Evolutionary conservation across 2,888 invertebrate genomes (phyloP), one percentile per base, ranked within the genome.

Genomic region (Abscondita cerata): DNA sequence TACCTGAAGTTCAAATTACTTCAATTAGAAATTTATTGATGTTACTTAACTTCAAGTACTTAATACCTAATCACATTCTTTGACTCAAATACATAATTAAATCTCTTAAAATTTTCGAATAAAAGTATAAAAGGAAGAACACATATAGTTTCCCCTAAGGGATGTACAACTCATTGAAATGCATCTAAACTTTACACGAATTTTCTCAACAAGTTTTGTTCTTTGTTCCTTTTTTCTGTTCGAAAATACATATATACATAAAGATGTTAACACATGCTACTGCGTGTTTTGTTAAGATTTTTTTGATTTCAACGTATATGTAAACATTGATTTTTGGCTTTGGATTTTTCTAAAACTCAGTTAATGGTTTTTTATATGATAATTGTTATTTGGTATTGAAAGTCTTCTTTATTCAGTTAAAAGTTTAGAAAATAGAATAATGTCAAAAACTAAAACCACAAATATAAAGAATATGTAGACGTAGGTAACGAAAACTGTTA

Each of bases 181-280:
- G 58, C 58, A 59, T 52, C 58, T 62, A 62, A 59, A 62, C 58
- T 54, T 59, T 58, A 34, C 40, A 44, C 40, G 62, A 54, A 41
- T 58, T 62, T 58, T 59, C 58, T 47, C 48, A 54, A 20, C 50
- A 59, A 59, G 58, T 62, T 62, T 58, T 55, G 54, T 59, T 51
- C 53, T 53, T 52, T 38, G 41, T 53, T 58, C 40, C 20, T 60
- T 55, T 55, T 48, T 60, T 62, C 59, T 59, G 41, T 25, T 44
- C 20, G 44, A 51, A 58, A 62, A 62, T 62, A 48, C 58, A 62
- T 62, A 62, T 59, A 62, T 62, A 54, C 55, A 62, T 62, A 59
- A 62, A 59, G 58, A 50, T 62, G 62, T 62, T 62, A 62, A 62
- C 62, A 62, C 62, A 62, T 62, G 62, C 53, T 62, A 59, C 62